Conservation (phyloP, 2,888 invertebrate genomes). For the Lepidonotus clava region DNA sequence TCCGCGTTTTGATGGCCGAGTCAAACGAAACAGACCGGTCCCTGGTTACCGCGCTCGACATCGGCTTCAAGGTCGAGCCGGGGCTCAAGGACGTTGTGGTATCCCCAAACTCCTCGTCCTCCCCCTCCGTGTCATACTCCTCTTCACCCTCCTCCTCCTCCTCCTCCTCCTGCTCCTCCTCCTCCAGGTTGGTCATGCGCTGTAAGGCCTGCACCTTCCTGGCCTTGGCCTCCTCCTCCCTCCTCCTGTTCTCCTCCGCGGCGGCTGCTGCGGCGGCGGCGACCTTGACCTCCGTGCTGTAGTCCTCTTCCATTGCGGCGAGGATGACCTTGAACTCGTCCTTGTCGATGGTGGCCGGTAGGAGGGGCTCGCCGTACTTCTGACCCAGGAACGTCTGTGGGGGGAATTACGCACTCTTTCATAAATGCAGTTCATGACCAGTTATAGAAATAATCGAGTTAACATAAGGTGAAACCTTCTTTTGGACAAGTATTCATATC, state of each 20-base stretch:
- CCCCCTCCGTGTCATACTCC: neutral
- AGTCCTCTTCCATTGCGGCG: constrained; percentile 52
- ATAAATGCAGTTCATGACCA: no score
- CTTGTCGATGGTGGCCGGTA: constrained; percentile 78
- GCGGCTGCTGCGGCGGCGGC: constrained; percentile 44
- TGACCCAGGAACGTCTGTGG: constrained; percentile 81
- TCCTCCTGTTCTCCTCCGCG: neutral
- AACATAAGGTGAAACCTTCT: no score
- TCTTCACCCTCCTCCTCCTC: constrained; percentile 37
- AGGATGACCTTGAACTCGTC: constrained; percentile 78
- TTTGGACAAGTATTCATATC: no score
- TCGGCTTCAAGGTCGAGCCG: neutral
- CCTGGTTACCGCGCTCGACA: neutral
- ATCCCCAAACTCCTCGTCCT: neutral
- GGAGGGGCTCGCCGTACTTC: constrained; percentile 79
- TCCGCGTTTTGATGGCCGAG: neutral
- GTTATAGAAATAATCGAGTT: no score
- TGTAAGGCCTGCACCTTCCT: neutral
- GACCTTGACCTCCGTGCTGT: neutral
- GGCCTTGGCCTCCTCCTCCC: neutral
- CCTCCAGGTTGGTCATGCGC: neutral
- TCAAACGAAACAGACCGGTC: constrained; percentile 2
- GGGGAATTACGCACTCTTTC: no score
- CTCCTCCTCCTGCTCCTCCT: constrained; percentile 41
- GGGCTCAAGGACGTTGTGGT: no score